phyloP scores from a whole-genome alignment of 2,888 invertebrate species.

The Trichopria drosophilae region DNA sequence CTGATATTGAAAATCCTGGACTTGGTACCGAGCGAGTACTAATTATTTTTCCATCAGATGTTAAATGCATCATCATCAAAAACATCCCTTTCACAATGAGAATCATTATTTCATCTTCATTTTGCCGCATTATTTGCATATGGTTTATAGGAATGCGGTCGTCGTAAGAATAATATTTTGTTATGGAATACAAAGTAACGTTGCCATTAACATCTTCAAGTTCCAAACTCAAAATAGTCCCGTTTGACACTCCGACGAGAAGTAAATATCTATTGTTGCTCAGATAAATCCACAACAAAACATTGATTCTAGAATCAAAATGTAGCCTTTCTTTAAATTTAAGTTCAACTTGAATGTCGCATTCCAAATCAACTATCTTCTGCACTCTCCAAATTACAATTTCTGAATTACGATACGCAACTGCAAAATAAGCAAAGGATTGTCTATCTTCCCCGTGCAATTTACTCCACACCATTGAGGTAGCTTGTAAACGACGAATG shows the following conservation, averaged over 20 bases:
- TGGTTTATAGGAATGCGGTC: conserved; percentile 42
- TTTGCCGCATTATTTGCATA: conserved; percentile 36
- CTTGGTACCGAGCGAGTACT: conserved; percentile 36
- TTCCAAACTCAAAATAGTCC: conserved; percentile 43
- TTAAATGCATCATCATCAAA: conserved; percentile 40
- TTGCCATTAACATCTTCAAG: conserved; percentile 30
- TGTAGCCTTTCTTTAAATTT: conserved; percentile 32
- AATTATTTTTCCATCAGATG: conserved; percentile 36
- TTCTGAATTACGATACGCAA: conserved; percentile 47
- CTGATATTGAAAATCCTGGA: conserved; percentile 48
- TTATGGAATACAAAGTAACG: conserved; percentile 19
- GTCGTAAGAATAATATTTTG: conserved; percentile 36
- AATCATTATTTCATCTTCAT: conserved; percentile 34
- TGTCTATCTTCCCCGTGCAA: conserved; percentile 29
- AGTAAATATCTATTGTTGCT: conserved; percentile 37
- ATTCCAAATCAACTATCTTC: conserved; percentile 7
- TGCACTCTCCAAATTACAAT: conserved; percentile 47
- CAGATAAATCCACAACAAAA: conserved; percentile 44
- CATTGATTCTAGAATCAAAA: conserved; percentile 37
- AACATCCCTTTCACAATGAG: conserved; percentile 42
- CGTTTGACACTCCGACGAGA: conserved; percentile 47
- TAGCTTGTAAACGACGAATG: conserved; percentile 42
- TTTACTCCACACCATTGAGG: conserved; percentile 49
- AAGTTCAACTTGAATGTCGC: conserved; percentile 14
- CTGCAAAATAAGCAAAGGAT: conserved; percentile 46